Evolutionary conservation across 2,113 vertebrate genomes (phyloP), one percentile per base, ranked within the genome.

Genomic region (Pedionomus torquatus): DNA sequence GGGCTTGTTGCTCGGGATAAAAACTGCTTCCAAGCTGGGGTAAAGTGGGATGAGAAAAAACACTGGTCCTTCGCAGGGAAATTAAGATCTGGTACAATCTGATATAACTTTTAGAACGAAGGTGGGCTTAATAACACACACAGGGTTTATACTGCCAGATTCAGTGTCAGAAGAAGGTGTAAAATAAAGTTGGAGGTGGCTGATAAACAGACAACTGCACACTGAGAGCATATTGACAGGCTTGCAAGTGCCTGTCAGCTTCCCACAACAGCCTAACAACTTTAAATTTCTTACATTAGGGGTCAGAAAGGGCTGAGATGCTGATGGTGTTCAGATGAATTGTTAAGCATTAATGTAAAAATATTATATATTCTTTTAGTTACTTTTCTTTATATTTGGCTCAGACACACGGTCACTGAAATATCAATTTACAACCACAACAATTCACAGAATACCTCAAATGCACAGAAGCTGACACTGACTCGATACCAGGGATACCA

Each of bases 391-490:
- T 28, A 8, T 63, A 14, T 87, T 81, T 84, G 21, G 6, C 63
- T 87, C 51, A 63, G 46, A 21, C 7, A 15, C 33, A 20, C 23
- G 23, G 48, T 51, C 44, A 49, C 17, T 30, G 49, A 57, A 41
- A 75, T 0, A 0, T 20, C 64, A 70, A 24, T 60, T 81, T 43
- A 23, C 35, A 41, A 31, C 15, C 37, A 14, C 23, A 63, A 10
- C 46, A 4, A 7, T 39, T 37, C 57, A n/a, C 41, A 35, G 65
- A 54, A 52, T 2, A 5, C 25, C 46, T 74, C 54, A 65, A 57
- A n/a, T 18, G 3, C 33, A 2, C 11, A 6, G 33, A 54, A 55
- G 46, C 25, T 74, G 35, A 11, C 20, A 13, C 2, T 37, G 46
- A 74, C 11, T 7, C 52, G 3, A n/a, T 86, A 49, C 23, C n/a